Base-by-base conservation (phyloP, 1,140 invertebrate genomes). In the Drosophila ohnishii region DNA sequence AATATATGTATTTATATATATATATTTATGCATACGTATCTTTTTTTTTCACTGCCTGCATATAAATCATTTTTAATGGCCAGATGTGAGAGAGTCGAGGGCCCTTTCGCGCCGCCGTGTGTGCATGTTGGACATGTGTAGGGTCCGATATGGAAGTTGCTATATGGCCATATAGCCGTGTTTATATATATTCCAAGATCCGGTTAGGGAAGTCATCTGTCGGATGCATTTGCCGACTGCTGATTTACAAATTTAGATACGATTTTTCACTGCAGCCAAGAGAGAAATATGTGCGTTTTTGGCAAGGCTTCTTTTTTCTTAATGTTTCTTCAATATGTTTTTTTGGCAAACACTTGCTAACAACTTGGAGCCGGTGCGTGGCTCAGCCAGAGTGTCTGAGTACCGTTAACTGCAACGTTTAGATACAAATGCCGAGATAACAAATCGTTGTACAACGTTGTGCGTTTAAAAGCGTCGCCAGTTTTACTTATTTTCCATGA, bases 391-490 rank as follows among this genome's bases (percentile, higher is more conserved):
- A 72, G 51, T 72, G 48, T 16, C 57, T 62, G 53, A 55, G 77
- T 85, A 78, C 81, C 81, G 81, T 84, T 84, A 84, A 85, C 76
- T 85, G 81, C 81, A 85, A 74, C 81, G 73, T 74, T 84, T 85
- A 84, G 81, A 80, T 84, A 80, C 81, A 80, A 84, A 55, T 85
- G 67, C 73, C 35, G 40, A 81, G 81, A 85, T 85, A 85, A 85
- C 81, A 85, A 85, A 85, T 85, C 77, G 81, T 77, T 84, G 81
- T 77, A 85, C 76, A 84, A 84, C 72, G 60, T 48, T 32, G 50
- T 63, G 75, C 80, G 64, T 58, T 40, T 51, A 80, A 76, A 63
- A 62, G 66, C 58, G 50, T 35, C 65, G 53, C 53, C 44, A 51
- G 32, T 35, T 47, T 55, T 55, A 48, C 47, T 63, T 55, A 55